Evolutionary conservation across 2,888 invertebrate species (phyloP).

Genomic region (Sicus ferrugineus): DNA sequence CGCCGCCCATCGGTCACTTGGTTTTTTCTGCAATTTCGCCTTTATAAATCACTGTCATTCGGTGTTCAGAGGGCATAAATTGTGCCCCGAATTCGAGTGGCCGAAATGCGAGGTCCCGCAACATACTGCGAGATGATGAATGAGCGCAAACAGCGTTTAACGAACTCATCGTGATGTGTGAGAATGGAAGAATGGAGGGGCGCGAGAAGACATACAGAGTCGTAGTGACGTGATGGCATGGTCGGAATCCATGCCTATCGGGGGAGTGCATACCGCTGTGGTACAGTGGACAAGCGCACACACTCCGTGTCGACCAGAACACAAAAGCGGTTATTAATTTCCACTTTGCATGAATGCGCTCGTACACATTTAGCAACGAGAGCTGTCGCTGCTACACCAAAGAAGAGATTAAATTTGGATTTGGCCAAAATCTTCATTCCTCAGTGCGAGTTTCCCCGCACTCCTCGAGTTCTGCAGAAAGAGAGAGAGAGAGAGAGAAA

Average conservation of each 20-base stretch:
- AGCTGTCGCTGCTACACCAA: slow-evolving; percentile 16
- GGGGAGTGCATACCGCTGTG: background rate
- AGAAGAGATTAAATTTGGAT: slow-evolving; percentile 22
- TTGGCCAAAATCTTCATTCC: slow-evolving; percentile 22
- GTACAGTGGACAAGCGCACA: background rate
- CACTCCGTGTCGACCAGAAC: background rate
- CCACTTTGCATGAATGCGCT: slow-evolving; percentile 30
- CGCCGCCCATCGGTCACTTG: background rate
- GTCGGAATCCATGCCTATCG: too few species aligned
- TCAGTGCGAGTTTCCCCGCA: background rate
- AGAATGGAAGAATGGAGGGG: background rate
- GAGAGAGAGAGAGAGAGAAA: slow-evolving; percentile 12
- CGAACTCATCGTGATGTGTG: slow-evolving; percentile 25
- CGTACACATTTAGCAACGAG: background rate
- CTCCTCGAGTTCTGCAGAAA: background rate
- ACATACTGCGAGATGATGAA: slow-evolving; percentile 27
- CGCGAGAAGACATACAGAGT: background rate
- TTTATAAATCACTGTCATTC: slow-evolving; percentile 33
- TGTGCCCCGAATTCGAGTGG: slow-evolving; percentile 26
- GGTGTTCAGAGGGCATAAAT: slow-evolving; percentile 27
- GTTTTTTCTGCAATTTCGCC: slow-evolving; percentile 32
- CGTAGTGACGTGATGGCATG: too few species aligned
- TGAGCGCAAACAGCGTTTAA: slow-evolving; percentile 20
- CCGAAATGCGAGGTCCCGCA: background rate
- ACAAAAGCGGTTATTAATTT: slow-evolving; percentile 32